These are phyloP conservation scores for Laothoe populi DNA, from an alignment of 2,888 invertebrate genomes.

Conservation along the genomic window DNA sequence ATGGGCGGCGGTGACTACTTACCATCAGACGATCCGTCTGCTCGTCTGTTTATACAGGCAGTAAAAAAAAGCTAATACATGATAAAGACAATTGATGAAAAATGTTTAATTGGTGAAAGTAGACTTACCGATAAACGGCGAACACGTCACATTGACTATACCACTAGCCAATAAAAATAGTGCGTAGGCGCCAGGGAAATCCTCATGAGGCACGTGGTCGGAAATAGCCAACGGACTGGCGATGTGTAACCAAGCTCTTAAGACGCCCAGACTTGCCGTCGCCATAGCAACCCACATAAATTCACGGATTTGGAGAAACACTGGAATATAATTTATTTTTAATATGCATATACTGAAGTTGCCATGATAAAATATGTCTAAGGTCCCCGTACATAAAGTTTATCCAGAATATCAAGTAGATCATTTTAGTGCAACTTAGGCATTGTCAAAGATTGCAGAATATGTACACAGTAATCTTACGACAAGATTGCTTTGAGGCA, in stretches of 20 bases:
- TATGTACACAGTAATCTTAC: too few species aligned
- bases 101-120: too few species aligned
- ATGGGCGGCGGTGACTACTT: too few species aligned
- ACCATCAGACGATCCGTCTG: too few species aligned
- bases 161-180: constrained; percentile 88
- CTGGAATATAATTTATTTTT: constrained; percentile 47
- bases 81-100: not conserved
- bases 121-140: constrained; percentile 86
- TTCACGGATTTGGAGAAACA: constrained; percentile 60
- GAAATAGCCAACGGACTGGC: constrained; percentile 88
- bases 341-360: too few species aligned
- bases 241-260: constrained; percentile 88
- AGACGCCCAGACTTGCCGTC: constrained; percentile 84
- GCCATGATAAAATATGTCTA: too few species aligned
- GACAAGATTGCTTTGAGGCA: too few species aligned
- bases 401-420: too few species aligned
- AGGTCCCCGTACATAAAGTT: too few species aligned
- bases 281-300: constrained; percentile 59
- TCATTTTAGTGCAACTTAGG: too few species aligned
- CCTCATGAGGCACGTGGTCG: constrained; percentile 85
- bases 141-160: constrained; percentile 85
- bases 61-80: too few species aligned
- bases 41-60: not conserved
- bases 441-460: too few species aligned
- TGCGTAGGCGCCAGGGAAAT: constrained; percentile 90